Evolutionary conservation across 2,113 vertebrate genomes (phyloP).

Genomic region (Semnornis frantzii): DNA sequence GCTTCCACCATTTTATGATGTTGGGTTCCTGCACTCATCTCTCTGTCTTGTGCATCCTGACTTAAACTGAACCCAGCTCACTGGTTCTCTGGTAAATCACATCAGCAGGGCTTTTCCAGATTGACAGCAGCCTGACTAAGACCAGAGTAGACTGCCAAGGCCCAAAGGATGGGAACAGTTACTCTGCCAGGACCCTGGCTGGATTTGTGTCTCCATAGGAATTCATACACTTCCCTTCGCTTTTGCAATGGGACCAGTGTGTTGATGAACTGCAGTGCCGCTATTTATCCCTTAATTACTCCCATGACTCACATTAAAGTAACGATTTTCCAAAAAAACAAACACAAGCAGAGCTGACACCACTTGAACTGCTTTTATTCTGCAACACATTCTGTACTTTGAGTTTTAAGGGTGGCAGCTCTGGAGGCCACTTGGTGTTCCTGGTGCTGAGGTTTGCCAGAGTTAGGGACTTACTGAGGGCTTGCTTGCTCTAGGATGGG

Average conservation of each 20-base stretch:
- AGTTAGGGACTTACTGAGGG: background rate
- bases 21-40: background rate
- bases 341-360: conserved; percentile 55
- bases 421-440: background rate
- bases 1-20: background rate
- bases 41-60: background rate
- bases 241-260: conserved; percentile 53
- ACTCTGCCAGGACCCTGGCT: conserved; percentile 40
- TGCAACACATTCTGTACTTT: background rate
- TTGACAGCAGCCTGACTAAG: background rate
- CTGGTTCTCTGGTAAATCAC: background rate
- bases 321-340: conserved; percentile 63
- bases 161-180: conserved; percentile 33
- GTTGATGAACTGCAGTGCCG: conserved; percentile 61
- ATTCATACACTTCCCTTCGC: conserved; percentile 13
- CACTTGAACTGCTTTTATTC: background rate
- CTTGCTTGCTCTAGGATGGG: fast-evolving
- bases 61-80: background rate
- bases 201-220: conserved; percentile 29
- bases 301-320: conserved; percentile 65
- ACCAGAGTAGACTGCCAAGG: conserved; percentile 12
- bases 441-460: background rate
- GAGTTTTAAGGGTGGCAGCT: background rate
- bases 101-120: background rate
- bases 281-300: conserved; percentile 65